These are phyloP conservation scores for Phalanger gymnotis DNA, from an alignment of 2,797 vertebrate species.

Conservation along the genomic window DNA sequence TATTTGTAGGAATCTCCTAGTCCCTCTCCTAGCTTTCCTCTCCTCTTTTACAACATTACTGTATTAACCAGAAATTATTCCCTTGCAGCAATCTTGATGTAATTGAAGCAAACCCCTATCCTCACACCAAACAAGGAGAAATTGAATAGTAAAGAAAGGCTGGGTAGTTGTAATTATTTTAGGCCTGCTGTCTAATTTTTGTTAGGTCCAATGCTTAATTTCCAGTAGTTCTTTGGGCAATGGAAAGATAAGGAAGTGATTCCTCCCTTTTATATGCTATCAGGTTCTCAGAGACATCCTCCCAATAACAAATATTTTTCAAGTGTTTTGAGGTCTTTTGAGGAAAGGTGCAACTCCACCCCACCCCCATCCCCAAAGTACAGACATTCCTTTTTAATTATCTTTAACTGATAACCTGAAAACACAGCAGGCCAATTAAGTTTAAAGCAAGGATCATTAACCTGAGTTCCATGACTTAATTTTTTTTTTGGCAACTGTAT, in stretches of 20 bases:
- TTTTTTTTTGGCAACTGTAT: slow-evolving; percentile 15
- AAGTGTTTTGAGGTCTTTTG: slow-evolving; percentile 17
- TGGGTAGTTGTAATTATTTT: slow-evolving; percentile 2
- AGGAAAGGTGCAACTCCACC: neutral
- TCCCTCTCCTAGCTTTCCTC: neutral
- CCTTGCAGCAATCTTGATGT: neutral
- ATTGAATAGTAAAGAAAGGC: neutral
- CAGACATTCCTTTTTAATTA: neutral
- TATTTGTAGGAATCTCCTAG: neutral
- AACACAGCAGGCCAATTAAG: neutral
- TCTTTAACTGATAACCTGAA: neutral
- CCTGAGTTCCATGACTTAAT: slow-evolving; percentile 21
- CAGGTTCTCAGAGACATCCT: slow-evolving; percentile 43
- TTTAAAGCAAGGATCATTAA: slow-evolving; percentile 29
- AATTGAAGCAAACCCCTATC: neutral
- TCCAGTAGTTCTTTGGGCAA: slow-evolving; percentile 40
- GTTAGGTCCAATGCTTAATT: neutral
- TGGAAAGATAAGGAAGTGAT: slow-evolving; percentile 9
- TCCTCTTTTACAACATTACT: neutral
- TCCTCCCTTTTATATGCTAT: slow-evolving; percentile 2
- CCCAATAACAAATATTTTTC: slow-evolving; percentile 37
- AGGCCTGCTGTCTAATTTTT: slow-evolving; percentile 11
- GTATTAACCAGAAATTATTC: neutral
- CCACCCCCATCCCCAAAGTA: neutral
- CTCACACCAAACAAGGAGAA: neutral